Conservation (phyloP, 2,888 invertebrate species). For the Sarcophaga caerulescens region DNA sequence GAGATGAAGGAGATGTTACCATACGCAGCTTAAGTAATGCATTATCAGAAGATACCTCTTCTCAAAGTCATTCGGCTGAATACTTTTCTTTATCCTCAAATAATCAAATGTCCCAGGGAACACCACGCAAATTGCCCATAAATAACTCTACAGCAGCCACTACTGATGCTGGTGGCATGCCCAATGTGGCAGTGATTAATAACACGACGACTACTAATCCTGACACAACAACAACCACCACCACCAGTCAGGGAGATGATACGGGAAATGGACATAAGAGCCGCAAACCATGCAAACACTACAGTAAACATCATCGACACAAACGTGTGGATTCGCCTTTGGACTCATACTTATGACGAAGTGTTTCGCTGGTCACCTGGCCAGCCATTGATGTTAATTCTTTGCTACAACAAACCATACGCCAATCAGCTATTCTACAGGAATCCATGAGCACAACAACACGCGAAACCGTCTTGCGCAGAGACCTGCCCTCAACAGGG, state of each 20-base stretch:
- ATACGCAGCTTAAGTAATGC: slow-evolving; percentile 73
- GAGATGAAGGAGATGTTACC: slow-evolving; percentile 73
- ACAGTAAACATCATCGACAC: slow-evolving; percentile 77
- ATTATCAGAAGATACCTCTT: slow-evolving; percentile 75
- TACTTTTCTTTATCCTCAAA: slow-evolving; percentile 78
- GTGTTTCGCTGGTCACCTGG: slow-evolving; percentile 82
- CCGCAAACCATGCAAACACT: slow-evolving; percentile 72
- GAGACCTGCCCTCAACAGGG: slow-evolving; percentile 14
- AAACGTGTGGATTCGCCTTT: slow-evolving; percentile 75
- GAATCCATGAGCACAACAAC: slow-evolving; percentile 72
- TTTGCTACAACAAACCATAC: slow-evolving; percentile 80
- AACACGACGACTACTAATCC: background rate
- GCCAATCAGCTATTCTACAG: slow-evolving; percentile 78
- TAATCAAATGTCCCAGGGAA: slow-evolving; percentile 70
- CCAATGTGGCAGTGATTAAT: slow-evolving; percentile 47
- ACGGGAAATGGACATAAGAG: slow-evolving; percentile 39
- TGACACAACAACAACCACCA: background rate
- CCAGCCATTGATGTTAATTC: slow-evolving; percentile 81
- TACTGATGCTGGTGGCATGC: background rate
- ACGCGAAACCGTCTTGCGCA: slow-evolving; percentile 26
- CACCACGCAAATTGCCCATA: slow-evolving; percentile 61
- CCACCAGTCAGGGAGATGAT: slow-evolving; percentile 29
- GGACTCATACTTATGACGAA: slow-evolving; percentile 81
- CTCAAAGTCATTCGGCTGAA: slow-evolving; percentile 78
- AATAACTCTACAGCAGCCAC: slow-evolving; percentile 9